Evolutionary conservation across 1,140 invertebrate species (phyloP).

Genomic region (Drosophila orosa): DNA sequence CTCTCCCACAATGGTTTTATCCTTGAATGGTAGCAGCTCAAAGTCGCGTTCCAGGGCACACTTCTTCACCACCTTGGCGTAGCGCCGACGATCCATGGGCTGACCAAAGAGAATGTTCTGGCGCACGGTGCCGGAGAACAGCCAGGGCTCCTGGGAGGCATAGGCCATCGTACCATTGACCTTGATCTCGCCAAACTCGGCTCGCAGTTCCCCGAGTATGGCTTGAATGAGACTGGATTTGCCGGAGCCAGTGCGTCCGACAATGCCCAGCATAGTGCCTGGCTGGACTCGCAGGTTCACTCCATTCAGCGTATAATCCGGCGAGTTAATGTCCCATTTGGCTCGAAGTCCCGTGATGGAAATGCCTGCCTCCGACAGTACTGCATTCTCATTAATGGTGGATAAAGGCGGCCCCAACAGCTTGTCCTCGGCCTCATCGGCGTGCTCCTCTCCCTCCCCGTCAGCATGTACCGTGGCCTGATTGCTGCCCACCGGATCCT

Average conservation of each 20-base stretch:
- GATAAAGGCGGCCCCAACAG: constrained; percentile 29
- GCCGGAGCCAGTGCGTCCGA: constrained; percentile 90
- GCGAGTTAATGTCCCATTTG: constrained; percentile 81
- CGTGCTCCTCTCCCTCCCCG: constrained; percentile 47
- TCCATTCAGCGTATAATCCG: constrained; percentile 86
- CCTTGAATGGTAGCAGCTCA: constrained; percentile 89
- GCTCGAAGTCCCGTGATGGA: constrained; percentile 65
- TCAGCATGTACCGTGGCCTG: constrained; percentile 66
- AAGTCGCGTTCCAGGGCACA: constrained; percentile 92
- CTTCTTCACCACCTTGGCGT: constrained; percentile 89
- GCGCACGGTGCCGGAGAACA: constrained; percentile 90
- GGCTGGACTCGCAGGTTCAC: constrained; percentile 87
- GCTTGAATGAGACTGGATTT: constrained; percentile 93
- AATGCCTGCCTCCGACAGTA: constrained; percentile 76
- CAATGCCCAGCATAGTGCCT: constrained; percentile 88
- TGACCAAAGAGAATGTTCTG: constrained; percentile 97
- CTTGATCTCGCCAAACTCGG: constrained; percentile 88
- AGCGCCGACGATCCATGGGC: constrained; percentile 89
- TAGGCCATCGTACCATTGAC: constrained; percentile 93
- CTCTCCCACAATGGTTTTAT: constrained; percentile 94
- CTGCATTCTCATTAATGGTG: constrained; percentile 68
- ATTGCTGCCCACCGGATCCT: constrained; percentile 62
- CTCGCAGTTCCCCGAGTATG: constrained; percentile 91
- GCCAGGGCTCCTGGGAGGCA: constrained; percentile 96
- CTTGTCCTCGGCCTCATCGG: constrained; percentile 52